A percentile compares a stretch with the other conserved stretches of the same genome.
Conservation (phyloP, 2,888 invertebrate species). For the Cinara cedri region DNA sequence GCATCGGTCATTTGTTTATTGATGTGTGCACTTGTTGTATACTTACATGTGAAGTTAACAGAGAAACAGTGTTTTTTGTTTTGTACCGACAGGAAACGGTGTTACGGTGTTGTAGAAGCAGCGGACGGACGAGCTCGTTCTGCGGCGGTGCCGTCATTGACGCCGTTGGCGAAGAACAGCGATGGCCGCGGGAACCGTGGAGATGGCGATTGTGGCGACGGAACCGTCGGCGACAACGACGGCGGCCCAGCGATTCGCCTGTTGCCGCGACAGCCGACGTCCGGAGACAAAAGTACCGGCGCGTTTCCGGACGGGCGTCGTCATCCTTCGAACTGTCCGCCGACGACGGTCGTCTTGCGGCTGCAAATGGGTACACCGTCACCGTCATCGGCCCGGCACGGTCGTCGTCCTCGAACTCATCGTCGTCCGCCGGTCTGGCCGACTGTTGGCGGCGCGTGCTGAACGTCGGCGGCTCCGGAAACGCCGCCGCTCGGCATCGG, state of each 20-base stretch:
- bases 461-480: not conserved
- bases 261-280: conserved; percentile 60
- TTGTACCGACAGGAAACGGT: conserved; percentile 50
- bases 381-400: not conserved
- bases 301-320: conserved; percentile 57
- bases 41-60: conserved; percentile 34
- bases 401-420: no score
- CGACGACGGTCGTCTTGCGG: not conserved
- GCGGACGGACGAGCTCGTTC: no score
- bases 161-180: no score
- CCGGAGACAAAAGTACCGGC: conserved; percentile 59
- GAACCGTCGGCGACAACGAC: not conserved
- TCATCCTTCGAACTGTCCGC: conserved; percentile 58
- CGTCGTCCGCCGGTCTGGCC: not conserved
- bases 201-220: no score
- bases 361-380: not conserved
- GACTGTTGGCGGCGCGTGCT: not conserved
- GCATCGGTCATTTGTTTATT: no score
- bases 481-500: conserved; percentile 8
- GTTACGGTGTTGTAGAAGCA: conserved; percentile 47
- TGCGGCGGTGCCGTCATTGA: no score
- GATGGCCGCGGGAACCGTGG: no score
- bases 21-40: no score
- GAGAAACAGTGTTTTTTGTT: conserved; percentile 60
- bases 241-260: not conserved